Evolutionary conservation across 1,140 invertebrate species (phyloP).

Genomic region (Yoshiicerus persimilis): DNA sequence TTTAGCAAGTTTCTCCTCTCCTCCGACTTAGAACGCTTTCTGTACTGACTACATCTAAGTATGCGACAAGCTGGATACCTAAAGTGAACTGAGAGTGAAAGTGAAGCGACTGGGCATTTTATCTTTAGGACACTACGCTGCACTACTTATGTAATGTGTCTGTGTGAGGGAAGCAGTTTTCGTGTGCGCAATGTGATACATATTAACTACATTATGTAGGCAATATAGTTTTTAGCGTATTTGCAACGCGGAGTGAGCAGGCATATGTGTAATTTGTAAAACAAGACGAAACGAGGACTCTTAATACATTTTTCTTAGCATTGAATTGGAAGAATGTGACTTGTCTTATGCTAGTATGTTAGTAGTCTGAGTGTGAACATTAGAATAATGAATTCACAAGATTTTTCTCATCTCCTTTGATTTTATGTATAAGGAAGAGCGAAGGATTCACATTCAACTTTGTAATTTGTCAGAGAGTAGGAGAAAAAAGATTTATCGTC

Average conservation of each 20-base stretch:
- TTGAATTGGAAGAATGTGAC: background rate
- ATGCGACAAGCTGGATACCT: background rate
- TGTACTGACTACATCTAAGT: background rate
- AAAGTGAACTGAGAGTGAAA: background rate
- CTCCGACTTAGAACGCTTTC: background rate
- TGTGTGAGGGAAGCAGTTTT: background rate
- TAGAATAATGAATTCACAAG: background rate
- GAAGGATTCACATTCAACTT: background rate
- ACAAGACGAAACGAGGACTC: background rate
- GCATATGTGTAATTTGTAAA: background rate
- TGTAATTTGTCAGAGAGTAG: background rate
- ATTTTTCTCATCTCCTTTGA: background rate
- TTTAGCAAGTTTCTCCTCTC: background rate
- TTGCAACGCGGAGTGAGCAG: background rate
- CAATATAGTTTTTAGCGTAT: background rate
- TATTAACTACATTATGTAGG: background rate
- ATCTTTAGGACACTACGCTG: background rate
- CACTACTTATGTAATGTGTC: background rate
- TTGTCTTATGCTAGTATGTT: background rate
- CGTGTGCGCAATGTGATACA: background rate
- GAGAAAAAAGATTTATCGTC: background rate
- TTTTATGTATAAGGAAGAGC: background rate
- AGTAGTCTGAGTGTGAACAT: background rate
- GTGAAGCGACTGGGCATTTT: background rate
- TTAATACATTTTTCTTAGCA: background rate